A percentile compares a stretch with the other conserved stretches of the same genome.
Evolutionary conservation across 2,797 vertebrate species (phyloP).

Genomic region (Megalops cyprinoides): DNA sequence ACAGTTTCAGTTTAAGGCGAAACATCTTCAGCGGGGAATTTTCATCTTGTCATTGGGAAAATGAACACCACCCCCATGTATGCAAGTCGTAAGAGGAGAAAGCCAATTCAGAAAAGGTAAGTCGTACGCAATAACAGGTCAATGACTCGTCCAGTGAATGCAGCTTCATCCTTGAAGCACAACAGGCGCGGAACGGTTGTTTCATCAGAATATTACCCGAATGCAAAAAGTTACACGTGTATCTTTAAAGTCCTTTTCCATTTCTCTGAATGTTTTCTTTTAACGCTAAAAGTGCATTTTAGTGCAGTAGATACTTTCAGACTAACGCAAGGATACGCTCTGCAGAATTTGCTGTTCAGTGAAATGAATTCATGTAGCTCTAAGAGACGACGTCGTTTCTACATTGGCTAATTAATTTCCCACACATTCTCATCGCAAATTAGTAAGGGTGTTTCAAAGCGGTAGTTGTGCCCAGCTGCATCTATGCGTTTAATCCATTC

Average conservation of each 20-base stretch:
- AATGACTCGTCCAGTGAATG: neutral
- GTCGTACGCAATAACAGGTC: conserved; percentile 2
- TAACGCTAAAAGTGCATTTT: neutral
- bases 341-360: no score
- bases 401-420: neutral
- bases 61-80: conserved; percentile 72
- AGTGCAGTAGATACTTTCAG: neutral
- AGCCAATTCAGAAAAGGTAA: conserved; percentile 82
- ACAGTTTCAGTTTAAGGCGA: neutral
- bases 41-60: neutral
- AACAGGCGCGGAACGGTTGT: neutral
- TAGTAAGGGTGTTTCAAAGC: neutral
- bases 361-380: neutral
- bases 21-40: neutral
- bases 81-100: conserved; percentile 82
- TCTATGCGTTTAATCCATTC: neutral
- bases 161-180: neutral
- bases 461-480: neutral
- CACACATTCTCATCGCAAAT: neutral
- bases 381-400: neutral
- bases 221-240: neutral
- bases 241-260: neutral
- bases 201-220: neutral
- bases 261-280: neutral
- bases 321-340: neutral